Base-by-base conservation (phyloP, 2,888 invertebrate species). In the Lordiphosa andalusiaca region DNA sequence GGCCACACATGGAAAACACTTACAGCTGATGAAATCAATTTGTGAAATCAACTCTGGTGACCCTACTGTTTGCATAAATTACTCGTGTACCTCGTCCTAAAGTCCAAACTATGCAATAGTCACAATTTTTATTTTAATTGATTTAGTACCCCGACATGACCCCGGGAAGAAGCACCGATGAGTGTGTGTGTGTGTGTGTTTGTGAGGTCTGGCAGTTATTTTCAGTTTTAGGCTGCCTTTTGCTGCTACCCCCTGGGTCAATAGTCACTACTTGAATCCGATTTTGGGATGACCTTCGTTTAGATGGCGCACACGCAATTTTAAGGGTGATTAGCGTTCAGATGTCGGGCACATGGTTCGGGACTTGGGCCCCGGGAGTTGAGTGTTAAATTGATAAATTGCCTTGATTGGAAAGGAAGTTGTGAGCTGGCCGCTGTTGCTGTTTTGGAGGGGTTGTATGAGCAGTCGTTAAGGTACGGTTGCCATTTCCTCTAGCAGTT, bases 331-430 rank as follows among this genome's bases (percentile, higher is more conserved):
- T 84, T 77, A 77, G 77, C 71, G 77, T 53, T 73, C 41, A 51
- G 55, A 57, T 61, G 56, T 53, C 50, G 68, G 62, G 63, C 59
- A 59, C 48, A 71, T 58, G 61, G 54, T 55, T 48, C 44, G 57
- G n/a, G 42, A 25, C 16, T 52, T 42, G 7, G 21, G 30, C 21
- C 53, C 53, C 37, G 38, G 9, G 67, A 77, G 64, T 73, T 70
- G 77, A 76, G 76, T 76, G 76, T 81, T 76, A 74, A 76, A 81
- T 81, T 81, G 81, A 76, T 81, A 76, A 76, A 76, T 76, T 77
- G 81, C 77, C 72, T 65, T 72, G 72, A 77, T 81, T 76, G 76
- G 70, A 81, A 81, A 81, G 80, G 76, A 75, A 80, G 81, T 77
- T 73, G 76, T 52, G 61, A 72, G 61, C 65, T 56, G 76, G 52